Evolutionary conservation across 2,797 vertebrate genomes (phyloP).

Genomic region (Coranthus polyacanthus): DNA sequence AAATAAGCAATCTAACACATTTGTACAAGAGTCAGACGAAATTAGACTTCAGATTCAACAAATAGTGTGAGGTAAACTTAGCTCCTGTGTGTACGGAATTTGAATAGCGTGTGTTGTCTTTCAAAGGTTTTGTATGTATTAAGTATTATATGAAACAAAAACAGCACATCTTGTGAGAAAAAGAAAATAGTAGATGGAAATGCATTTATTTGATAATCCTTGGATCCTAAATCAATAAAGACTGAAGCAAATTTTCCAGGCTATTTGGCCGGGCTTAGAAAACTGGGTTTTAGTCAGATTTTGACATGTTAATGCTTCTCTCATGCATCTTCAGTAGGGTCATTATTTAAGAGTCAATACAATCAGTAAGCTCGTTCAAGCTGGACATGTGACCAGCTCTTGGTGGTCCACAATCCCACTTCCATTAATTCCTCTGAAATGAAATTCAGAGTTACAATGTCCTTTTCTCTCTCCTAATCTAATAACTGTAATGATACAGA

Average conservation of each 20-base stretch:
- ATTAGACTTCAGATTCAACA: no score
- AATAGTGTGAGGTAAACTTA: no score
- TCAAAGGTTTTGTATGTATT: no score
- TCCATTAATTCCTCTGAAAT: slow-evolving; percentile 80
- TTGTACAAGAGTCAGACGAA: no score
- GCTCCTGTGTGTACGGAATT: no score
- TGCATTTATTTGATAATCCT: slow-evolving; percentile 60
- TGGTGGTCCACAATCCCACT: slow-evolving; percentile 62
- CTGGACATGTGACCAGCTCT: slow-evolving; percentile 72
- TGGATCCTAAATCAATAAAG: slow-evolving; percentile 60
- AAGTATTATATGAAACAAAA: slow-evolving; percentile 5
- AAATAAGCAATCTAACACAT: no score
- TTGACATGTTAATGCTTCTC: slow-evolving; percentile 71
- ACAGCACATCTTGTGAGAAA: slow-evolving; percentile 12
- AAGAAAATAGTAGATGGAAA: slow-evolving; percentile 22
- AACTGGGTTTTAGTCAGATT: slow-evolving; percentile 70
- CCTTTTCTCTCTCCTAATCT: slow-evolving; percentile 71
- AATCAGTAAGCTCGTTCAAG: slow-evolving; percentile 72
- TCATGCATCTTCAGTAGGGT: slow-evolving; percentile 74
- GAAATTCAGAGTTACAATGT: slow-evolving; percentile 72
- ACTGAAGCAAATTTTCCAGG: slow-evolving; percentile 67
- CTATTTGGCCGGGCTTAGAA: slow-evolving; percentile 65
- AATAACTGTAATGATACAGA: slow-evolving; percentile 79
- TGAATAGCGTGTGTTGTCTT: no score
- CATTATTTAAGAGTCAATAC: slow-evolving; percentile 81